Evolutionary conservation across 2,797 vertebrate species (phyloP).

Genomic region (Pitangus sulphuratus): DNA sequence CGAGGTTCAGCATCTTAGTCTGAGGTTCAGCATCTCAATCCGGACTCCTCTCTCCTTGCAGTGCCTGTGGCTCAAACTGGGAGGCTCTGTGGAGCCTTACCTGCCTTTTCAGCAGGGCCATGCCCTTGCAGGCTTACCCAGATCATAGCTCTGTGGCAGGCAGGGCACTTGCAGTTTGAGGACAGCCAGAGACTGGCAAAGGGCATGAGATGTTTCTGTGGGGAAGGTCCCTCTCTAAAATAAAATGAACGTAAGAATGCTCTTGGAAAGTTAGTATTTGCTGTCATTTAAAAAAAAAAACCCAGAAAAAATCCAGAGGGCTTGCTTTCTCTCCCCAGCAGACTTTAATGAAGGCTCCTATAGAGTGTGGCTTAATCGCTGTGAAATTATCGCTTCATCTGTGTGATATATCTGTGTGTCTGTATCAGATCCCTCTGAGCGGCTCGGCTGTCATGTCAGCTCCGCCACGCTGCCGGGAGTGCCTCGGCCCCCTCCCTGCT

Average conservation of each 20-base stretch:
- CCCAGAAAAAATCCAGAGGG: background rate
- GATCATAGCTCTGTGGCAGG: background rate
- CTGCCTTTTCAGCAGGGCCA: background rate
- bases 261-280: background rate
- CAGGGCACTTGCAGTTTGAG: rapidly evolving
- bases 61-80: background rate
- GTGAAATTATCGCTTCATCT: conserved; percentile 58
- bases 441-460: background rate
- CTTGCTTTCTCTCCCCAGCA: background rate
- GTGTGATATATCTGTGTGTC: conserved; percentile 32
- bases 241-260: background rate
- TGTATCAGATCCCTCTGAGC: conserved; percentile 4
- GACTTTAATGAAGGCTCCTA: conserved; percentile 47
- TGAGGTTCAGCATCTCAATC: background rate
- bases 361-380: conserved; percentile 46
- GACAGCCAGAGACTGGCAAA: background rate
- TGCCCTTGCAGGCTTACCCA: background rate
- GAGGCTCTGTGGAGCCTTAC: background rate
- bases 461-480: background rate
- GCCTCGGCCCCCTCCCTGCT: background rate
- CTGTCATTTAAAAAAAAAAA: background rate
- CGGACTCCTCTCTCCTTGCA: background rate
- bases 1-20: background rate
- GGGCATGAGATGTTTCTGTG: background rate
- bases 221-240: background rate